Evolutionary conservation across 2,888 invertebrate species (phyloP).

Genomic region (Heliconius sara): DNA sequence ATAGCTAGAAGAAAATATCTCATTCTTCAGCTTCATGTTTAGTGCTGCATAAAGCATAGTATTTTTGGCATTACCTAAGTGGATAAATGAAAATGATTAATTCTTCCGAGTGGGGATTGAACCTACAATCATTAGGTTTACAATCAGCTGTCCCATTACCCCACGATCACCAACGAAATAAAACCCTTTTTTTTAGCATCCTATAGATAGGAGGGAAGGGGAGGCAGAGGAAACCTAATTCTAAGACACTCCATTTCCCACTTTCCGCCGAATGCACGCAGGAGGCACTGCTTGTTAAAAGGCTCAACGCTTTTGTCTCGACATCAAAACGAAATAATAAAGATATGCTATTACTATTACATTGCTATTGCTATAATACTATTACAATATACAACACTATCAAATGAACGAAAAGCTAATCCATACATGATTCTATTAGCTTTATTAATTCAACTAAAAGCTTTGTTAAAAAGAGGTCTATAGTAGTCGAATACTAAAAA

Average conservation of each 20-base stretch:
- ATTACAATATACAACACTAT: not conserved
- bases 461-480: not conserved
- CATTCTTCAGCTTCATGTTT: not conserved
- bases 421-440: not conserved
- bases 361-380: no score
- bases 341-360: no score
- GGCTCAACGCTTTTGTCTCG: no score
- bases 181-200: not conserved
- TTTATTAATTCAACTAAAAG: constrained; percentile 4
- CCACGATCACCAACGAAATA: not conserved
- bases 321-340: no score
- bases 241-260: no score
- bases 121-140: not conserved
- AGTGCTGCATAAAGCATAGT: not conserved
- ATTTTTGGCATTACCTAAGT: not conserved
- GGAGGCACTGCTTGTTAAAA: no score
- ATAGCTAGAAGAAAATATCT: not conserved
- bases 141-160: not conserved
- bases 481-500: not conserved
- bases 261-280: no score
- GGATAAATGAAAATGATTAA: not conserved
- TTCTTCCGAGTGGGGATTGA: not conserved
- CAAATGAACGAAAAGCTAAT: not conserved
- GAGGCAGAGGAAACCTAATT: no score
- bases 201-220: no score